Percentiles rank a stretch among this genome's conserved stretches.
Conservation (phyloP, 2,797 vertebrate species). For the Trachops cirrhosus region DNA sequence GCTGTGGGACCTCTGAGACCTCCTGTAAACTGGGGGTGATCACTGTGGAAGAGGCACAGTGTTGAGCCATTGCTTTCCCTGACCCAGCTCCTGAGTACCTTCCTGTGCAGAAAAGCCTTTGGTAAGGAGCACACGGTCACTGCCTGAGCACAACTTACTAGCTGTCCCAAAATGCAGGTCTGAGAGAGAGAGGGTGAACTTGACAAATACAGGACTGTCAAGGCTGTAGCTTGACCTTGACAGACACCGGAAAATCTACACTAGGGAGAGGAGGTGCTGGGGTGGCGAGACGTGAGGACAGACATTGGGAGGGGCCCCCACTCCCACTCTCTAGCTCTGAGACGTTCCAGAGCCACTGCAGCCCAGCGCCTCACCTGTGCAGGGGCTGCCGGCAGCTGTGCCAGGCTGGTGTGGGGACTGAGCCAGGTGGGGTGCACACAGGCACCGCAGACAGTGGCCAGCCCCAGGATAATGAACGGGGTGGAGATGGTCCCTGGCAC, state of each 20-base stretch:
- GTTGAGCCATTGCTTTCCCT: not conserved
- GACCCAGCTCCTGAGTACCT: not conserved
- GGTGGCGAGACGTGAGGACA: fast-evolving
- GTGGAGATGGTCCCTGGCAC: not conserved
- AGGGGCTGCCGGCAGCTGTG: fast-evolving
- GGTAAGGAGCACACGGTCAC: not conserved
- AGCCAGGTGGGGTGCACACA: fast-evolving
- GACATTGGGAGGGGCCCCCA: not conserved
- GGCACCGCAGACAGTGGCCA: fast-evolving
- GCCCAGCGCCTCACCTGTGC: not conserved
- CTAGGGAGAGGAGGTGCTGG: not conserved
- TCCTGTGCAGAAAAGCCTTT: not conserved
- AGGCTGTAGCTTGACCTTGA: not conserved
- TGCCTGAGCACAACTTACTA: not conserved
- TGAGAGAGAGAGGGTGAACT: not conserved
- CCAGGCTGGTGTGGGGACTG: not conserved
- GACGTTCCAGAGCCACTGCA: too few species aligned
- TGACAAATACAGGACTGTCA: fast-evolving
- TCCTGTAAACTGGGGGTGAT: not conserved
- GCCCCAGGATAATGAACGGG: not conserved
- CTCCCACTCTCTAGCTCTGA: not conserved
- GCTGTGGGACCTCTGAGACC: not conserved
- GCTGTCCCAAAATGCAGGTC: not conserved
- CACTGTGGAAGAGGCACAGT: not conserved
- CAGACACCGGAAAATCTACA: not conserved